phyloP scores from a whole-genome alignment of 2,888 invertebrate species.

The Gerosis bhagava region DNA sequence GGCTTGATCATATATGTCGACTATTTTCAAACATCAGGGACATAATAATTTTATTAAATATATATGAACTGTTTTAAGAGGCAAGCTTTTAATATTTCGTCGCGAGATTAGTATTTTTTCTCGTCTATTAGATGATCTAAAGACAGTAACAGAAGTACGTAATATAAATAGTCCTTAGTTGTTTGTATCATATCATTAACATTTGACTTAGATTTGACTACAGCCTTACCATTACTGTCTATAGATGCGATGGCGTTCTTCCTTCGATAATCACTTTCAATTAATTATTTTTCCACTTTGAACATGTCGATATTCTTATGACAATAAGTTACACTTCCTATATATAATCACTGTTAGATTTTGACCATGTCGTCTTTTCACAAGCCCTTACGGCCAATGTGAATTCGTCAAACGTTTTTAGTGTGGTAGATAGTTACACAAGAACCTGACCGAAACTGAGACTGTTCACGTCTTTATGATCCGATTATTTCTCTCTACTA shows the following conservation, averaged over 20 bases:
- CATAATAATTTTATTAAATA: conserved; percentile 24
- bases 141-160: conserved; percentile 23
- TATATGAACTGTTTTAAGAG: conserved; percentile 52
- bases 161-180: conserved; percentile 20
- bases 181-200: conserved; percentile 13
- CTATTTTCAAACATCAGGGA: conserved; percentile 21
- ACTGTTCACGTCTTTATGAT: conserved; percentile 68
- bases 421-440: conserved; percentile 49
- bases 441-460: conserved; percentile 77
- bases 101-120: conserved; percentile 23
- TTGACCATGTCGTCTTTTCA: too few species aligned
- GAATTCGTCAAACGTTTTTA: conserved; percentile 28
- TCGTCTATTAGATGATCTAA: conserved; percentile 22
- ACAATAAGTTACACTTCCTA: too few species aligned
- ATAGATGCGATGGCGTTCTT: conserved; percentile 28
- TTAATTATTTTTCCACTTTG: conserved; percentile 22
- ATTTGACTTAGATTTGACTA: conserved; percentile 18
- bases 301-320: conserved; percentile 21
- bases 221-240: conserved; percentile 33
- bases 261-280: conserved; percentile 37
- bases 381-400: conserved; percentile 13
- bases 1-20: conserved; percentile 42
- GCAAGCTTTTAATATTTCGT: conserved; percentile 53
- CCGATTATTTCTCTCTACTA: conserved; percentile 23
- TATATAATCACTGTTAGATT: too few species aligned